phyloP scores from a whole-genome alignment of 2,797 vertebrate species.

The Galagoides demidoff region DNA sequence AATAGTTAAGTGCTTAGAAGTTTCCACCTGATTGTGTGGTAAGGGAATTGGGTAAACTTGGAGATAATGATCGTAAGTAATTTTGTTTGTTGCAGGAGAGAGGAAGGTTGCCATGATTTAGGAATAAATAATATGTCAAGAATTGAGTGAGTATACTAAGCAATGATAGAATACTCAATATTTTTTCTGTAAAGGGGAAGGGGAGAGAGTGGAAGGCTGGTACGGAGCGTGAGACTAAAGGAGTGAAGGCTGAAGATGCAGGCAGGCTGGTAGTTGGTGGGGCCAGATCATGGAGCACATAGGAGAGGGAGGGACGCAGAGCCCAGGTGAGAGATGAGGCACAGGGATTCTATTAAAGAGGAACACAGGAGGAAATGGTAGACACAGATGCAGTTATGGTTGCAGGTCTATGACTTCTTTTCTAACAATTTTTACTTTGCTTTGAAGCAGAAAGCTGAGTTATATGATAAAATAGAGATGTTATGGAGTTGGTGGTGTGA shows the following conservation, averaged over 20 bases:
- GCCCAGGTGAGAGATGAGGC: neutral
- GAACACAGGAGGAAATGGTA: neutral
- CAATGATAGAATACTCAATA: neutral
- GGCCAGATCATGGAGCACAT: fast-evolving
- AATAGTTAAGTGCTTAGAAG: neutral
- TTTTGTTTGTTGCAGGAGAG: neutral
- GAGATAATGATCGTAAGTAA: neutral
- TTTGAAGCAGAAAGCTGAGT: neutral
- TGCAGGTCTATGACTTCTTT: neutral
- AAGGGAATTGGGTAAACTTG: neutral
- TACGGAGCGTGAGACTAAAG: neutral
- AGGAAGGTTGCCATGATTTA: neutral
- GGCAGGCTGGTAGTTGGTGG: no score
- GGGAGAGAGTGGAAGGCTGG: no score
- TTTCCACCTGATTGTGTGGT: neutral
- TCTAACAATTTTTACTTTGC: neutral
- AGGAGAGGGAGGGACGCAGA: neutral
- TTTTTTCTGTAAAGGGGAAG: neutral
- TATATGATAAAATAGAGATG: neutral
- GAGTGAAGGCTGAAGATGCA: neutral
- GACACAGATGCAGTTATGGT: no score
- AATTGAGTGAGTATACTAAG: neutral
- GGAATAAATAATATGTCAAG: neutral
- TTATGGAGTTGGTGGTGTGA: neutral
- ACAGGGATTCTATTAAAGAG: neutral